Conservation (phyloP, 2,888 invertebrate species). For the Drosophila austrosaltans region DNA sequence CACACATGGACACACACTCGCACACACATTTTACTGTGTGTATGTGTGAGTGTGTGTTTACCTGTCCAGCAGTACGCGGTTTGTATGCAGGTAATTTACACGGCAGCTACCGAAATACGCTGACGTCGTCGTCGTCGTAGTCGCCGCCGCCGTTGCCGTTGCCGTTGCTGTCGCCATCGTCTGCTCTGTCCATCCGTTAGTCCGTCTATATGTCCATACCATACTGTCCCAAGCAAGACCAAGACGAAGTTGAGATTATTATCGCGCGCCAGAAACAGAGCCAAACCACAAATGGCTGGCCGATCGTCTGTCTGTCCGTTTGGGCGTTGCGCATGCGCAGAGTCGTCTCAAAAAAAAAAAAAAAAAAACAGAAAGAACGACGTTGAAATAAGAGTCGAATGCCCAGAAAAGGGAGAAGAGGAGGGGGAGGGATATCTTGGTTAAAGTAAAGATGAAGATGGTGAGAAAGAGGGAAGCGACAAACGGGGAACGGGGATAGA, state of each 20-base stretch:
- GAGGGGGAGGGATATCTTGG: constrained; percentile 22
- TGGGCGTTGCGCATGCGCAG: constrained; percentile 63
- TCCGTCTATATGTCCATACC: constrained; percentile 14
- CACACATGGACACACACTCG: constrained; percentile 4
- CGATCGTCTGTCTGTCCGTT: constrained; percentile 44
- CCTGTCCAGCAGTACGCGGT: constrained; percentile 63
- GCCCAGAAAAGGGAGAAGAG: not conserved
- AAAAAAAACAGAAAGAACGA: constrained; percentile 10
- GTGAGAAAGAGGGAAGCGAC: too few species aligned
- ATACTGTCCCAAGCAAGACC: constrained; percentile 27
- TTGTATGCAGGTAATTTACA: constrained; percentile 83
- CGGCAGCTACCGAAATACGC: constrained; percentile 84
- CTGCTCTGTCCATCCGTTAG: constrained; percentile 19
- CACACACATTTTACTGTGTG: not conserved
- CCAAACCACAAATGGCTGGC: constrained; percentile 39
- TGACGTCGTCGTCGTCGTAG: constrained; percentile 26
- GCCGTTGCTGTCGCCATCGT: not conserved
- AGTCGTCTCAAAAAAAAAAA: constrained; percentile 31
- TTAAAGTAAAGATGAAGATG: too few species aligned
- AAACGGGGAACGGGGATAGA: constrained; percentile 21
- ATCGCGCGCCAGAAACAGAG: constrained; percentile 79
- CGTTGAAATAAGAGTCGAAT: constrained; percentile 35
- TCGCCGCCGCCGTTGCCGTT: not conserved
- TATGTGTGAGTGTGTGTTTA: constrained; percentile 56
- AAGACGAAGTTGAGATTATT: constrained; percentile 78